phyloP scores from a whole-genome alignment of 2,888 invertebrate species.

The Pammene aurita region DNA sequence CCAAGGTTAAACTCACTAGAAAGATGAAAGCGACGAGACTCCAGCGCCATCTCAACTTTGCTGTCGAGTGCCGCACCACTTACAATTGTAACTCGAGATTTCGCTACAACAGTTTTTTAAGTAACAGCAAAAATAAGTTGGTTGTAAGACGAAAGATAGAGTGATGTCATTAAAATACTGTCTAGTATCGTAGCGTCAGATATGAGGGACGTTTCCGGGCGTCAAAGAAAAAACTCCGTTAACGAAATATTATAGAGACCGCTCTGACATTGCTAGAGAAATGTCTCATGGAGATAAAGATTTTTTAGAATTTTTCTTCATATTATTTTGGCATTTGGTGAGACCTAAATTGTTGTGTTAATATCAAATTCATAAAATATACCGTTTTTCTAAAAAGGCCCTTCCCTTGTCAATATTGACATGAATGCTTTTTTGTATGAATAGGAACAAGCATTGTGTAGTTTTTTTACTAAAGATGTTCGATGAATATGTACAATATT shows the following conservation, averaged over 20 bases:
- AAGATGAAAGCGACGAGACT: constrained; percentile 30
- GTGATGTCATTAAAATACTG: constrained; percentile 40
- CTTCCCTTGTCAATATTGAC: too few species aligned
- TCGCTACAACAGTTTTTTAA: constrained; percentile 7
- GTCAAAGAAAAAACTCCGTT: constrained; percentile 28
- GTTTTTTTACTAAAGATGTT: too few species aligned
- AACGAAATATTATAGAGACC: constrained; percentile 21
- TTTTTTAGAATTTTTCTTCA: constrained; percentile 8
- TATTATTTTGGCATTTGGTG: constrained; percentile 1
- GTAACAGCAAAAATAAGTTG: constrained; percentile 22
- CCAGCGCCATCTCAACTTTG: constrained; percentile 31
- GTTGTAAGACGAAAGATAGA: constrained; percentile 28
- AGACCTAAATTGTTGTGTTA: background rate
- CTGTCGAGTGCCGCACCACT: constrained; percentile 14
- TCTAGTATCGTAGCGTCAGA: constrained; percentile 37
- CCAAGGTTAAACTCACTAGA: constrained; percentile 27
- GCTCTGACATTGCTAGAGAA: constrained; percentile 22
- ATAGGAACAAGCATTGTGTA: too few species aligned
- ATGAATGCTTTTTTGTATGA: too few species aligned
- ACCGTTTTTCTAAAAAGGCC: too few species aligned
- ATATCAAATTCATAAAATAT: background rate
- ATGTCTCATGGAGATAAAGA: constrained; percentile 4
- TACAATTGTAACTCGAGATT: constrained; percentile 8
- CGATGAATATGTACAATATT: too few species aligned
- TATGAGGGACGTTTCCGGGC: constrained; percentile 34